A percentile compares a stretch with the other conserved stretches of the same genome.
Evolutionary conservation across 2,113 vertebrate genomes (phyloP).

Genomic region (Microcebus lehilahytsara): DNA sequence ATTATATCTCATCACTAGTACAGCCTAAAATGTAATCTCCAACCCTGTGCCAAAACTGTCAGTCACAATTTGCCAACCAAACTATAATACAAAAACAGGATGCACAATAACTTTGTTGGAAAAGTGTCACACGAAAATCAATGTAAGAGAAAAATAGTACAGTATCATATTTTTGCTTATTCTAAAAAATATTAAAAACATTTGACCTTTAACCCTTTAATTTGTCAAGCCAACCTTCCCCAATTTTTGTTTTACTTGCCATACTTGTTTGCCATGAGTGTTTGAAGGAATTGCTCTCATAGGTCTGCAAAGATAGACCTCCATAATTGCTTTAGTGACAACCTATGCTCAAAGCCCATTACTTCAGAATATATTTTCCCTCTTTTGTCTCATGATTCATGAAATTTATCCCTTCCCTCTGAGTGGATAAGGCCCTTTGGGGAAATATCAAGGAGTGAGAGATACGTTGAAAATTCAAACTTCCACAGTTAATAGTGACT

Average conservation of each 20-base stretch:
- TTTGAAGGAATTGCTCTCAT: neutral
- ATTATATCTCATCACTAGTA: neutral
- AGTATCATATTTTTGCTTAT: neutral
- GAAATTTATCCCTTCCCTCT: neutral
- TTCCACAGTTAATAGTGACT: neutral
- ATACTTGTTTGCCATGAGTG: neutral
- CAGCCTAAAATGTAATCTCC: slow-evolving; percentile 29
- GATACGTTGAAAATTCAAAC: neutral
- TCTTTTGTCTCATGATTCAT: neutral
- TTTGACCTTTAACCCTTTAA: neutral
- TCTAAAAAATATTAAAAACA: neutral
- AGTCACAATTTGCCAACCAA: neutral
- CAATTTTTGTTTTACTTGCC: neutral
- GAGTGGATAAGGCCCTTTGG: neutral
- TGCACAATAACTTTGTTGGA: neutral
- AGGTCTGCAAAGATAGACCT: neutral
- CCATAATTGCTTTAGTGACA: neutral
- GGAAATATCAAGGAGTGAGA: neutral
- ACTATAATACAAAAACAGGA: neutral
- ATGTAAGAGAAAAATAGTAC: neutral
- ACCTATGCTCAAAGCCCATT: neutral
- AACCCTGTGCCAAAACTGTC: neutral
- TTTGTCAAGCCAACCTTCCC: neutral
- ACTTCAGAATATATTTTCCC: neutral
- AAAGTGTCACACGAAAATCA: neutral